Base-by-base conservation (phyloP, 1,140 invertebrate species). In the Rhyacophila brunnea region DNA sequence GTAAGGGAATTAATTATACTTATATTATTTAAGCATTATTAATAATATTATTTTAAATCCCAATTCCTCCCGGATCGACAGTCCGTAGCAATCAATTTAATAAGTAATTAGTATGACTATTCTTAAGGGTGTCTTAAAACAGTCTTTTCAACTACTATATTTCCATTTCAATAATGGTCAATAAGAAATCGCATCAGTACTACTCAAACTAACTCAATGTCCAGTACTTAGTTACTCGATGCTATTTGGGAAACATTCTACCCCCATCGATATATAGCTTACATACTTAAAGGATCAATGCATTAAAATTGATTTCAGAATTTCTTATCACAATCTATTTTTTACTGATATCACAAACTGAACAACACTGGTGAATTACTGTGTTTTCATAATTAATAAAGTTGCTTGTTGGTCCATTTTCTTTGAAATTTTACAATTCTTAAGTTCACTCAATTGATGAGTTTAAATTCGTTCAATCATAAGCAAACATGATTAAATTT, bases 331-430 rank as follows among this genome's bases (percentile, higher is more conserved):
- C 62, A 56, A 46, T 36, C 52, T 64, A 56, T 38, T 20, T 10
- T 56, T 43, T 56, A 42, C 35, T 23, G 20, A 43, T 60, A 64
- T 60, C 57, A 64, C 61, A 63, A 28, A 55, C 61, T 54, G 61
- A 58, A 58, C 49, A 58, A 59, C 62, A 52, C 56, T 47, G 47
- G 28, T 40, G 46, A 43, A 32, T 15, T 36, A 19, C 32, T 44
- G 13, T 28, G 18, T 36, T 54, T 20, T 20, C 14, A 47, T 35
- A 49, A 44, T 42, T 58, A 20, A 45, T 19, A 45, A 36, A 43
- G 19, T 63, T 32, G 40, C 38, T 18, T 40, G 34, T 64, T 64
- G 55, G 57, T 64, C 52, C 57, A 59, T 34, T 57, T 20, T 49
- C 44, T 18, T 17, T 28, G 23, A 28, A 28, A 28, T 28, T 28